Evolutionary conservation across 2,113 vertebrate genomes (phyloP).

Genomic region (Pygoscelis antarcticus): DNA sequence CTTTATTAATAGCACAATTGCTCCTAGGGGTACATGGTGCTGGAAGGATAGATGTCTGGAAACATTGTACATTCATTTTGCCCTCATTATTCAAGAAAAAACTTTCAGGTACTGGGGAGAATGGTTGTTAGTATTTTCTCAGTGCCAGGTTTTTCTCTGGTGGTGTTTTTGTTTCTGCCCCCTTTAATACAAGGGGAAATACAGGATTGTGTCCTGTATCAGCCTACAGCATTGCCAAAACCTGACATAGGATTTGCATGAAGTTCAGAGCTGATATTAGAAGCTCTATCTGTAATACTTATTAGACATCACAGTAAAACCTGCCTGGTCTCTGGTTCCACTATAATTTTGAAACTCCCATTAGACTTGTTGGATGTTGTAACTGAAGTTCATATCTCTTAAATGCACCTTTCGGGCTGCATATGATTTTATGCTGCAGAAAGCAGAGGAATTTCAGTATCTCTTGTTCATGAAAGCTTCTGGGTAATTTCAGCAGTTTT

Average conservation of each 20-base stretch:
- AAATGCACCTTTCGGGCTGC: neutral
- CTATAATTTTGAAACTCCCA: neutral
- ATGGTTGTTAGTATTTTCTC: neutral
- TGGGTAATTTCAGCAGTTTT: conserved; percentile 4
- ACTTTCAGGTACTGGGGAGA: neutral
- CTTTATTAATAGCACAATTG: neutral
- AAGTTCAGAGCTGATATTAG: neutral
- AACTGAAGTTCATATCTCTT: conserved; percentile 35
- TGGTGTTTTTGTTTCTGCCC: neutral
- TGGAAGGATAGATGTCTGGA: neutral
- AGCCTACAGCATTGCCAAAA: neutral
- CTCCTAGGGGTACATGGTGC: neutral
- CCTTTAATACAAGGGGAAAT: neutral
- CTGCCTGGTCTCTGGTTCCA: neutral
- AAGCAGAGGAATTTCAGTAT: neutral
- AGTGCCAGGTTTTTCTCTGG: neutral
- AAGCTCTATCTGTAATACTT: neutral
- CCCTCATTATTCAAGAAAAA: neutral
- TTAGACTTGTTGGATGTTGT: neutral
- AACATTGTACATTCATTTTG: neutral
- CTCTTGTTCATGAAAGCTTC: conserved; percentile 6
- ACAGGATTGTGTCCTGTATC: neutral
- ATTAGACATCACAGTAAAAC: neutral
- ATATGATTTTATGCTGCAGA: neutral
- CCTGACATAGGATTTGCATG: neutral